Evolutionary conservation across 2,888 invertebrate species (phyloP), one percentile per base, ranked within the genome.

Genomic region (Scaptomyza tumidula): DNA sequence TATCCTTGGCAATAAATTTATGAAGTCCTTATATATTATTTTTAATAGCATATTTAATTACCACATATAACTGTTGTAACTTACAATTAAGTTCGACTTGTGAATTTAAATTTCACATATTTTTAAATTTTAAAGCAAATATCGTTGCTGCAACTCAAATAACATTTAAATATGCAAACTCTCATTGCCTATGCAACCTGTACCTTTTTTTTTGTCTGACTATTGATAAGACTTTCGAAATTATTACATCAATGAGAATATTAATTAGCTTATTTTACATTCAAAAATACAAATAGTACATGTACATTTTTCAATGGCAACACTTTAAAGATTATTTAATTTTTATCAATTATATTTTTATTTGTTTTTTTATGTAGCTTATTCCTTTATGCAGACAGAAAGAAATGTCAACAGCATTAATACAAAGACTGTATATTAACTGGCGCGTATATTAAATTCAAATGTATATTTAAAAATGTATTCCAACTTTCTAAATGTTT

Each of bases 211-310:
- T 39, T 48, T 39, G 58, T 53, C 24, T 43, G 49, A 57, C 45
- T 66, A 59, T 60, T 63, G 43, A 48, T 61, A 63, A 63, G 52
- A 71, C 27, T 41, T 60, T 60, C 63, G 53, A 45, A 74, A 52
- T 57, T 29, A 41, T 48, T 68, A 68, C 50, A 60, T 24, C 53
- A 73, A 73, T 55, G 56, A 69, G 60, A 61, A 61, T 62, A 62
- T 65, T 66, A 49, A 78, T 66, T 63, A 77, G 65, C 57, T 71
- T 68, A 72, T 6, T 33, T 68, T 64, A 84, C 49, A 57, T 70
- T 77, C 54, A 64, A 81, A 81, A 84, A 64, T 80, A 84, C 78
- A 78, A 80, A 83, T 62, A 69, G 54, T 57, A 64, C 57, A 64
- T 57, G 52, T 60, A 68, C 41, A 61, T 67, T 56, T 62, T 58